Conservation (phyloP, 1,140 invertebrate species). For the Camponotus vicinus region DNA sequence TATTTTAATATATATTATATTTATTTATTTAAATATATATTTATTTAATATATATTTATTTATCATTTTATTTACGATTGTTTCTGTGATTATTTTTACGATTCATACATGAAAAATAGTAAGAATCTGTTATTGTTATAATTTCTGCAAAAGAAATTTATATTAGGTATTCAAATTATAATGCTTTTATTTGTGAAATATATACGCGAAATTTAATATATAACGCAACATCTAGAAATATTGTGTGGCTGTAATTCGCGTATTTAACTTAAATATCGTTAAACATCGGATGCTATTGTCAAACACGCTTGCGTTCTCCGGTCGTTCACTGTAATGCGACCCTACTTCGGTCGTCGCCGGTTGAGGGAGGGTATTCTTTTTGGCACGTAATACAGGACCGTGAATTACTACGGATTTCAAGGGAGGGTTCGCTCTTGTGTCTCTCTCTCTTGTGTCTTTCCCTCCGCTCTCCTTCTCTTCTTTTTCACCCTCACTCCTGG, state of each 20-base stretch:
- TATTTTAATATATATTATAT: too few relatives aligned
- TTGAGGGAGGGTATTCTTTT: conserved; percentile 55
- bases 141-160: neutral
- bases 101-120: too few relatives aligned
- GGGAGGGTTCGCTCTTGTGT: conserved; percentile 59
- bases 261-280: conserved; percentile 25
- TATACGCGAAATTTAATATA: neutral
- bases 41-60: too few relatives aligned
- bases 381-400: conserved; percentile 73
- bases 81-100: too few relatives aligned
- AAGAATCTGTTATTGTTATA: too few relatives aligned
- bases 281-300: conserved; percentile 6
- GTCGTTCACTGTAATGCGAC: conserved; percentile 55
- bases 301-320: conserved; percentile 26
- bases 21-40: too few relatives aligned
- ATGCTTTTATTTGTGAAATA: neutral
- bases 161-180: neutral
- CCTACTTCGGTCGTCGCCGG: conserved; percentile 26
- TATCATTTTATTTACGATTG: too few relatives aligned
- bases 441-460: conserved; percentile 15
- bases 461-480: conserved; percentile 39
- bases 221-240: neutral
- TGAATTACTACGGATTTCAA: conserved; percentile 80
- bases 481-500: conserved; percentile 51
- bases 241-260: neutral